Base-by-base conservation (phyloP, 1,140 invertebrate genomes). In the Pseudomyrmex gracilis region DNA sequence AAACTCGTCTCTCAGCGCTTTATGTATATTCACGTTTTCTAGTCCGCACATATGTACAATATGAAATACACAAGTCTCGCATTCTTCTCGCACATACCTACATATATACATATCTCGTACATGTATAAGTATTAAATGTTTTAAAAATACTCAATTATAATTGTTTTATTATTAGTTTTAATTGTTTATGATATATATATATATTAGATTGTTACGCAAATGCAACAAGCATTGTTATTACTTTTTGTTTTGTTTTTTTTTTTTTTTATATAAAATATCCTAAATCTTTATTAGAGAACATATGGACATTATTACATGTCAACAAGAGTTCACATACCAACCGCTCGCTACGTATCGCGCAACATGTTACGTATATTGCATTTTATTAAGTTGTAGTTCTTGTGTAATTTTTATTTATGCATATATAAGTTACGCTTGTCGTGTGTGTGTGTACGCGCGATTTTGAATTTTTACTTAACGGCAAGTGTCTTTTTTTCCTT, bases 241-340 rank as follows among this genome's bases (percentile, higher is more conserved):
- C 0, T 24, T 0, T 24, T 24, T 2, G 4, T 34, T 34, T 34
- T 7, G 4, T 34, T 34, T 24, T 2, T 34, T 34, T 34, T 34
- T 7, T 34, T 34, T 34, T 34, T 92, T 92, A 90, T 92, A 93
- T 89, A 92, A 93, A 93, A 93, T 93, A 93, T 90, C 89, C 92
- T 92, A 92, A 85, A 92, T 92, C 86, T 93, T 92, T 93, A 93
- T 93, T 93, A 91, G 90, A 91, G 90, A 92, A 92, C 90, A 92
- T 90, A 92, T 90, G 89, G 90, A 92, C 88, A 91, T 74, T 74
- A 73, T 90, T 92, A 92, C 89, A 91, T 92, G 91, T 90, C 90
- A 92, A 92, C 87, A 88, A 87, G 34, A 34, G 84, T 64, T 88
- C 87, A 88, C 86, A 87, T 87, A n/a, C n/a, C n/a, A 83, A 88